Conservation (phyloP, 2,113 vertebrate species). For the Macrotis lagotis region DNA sequence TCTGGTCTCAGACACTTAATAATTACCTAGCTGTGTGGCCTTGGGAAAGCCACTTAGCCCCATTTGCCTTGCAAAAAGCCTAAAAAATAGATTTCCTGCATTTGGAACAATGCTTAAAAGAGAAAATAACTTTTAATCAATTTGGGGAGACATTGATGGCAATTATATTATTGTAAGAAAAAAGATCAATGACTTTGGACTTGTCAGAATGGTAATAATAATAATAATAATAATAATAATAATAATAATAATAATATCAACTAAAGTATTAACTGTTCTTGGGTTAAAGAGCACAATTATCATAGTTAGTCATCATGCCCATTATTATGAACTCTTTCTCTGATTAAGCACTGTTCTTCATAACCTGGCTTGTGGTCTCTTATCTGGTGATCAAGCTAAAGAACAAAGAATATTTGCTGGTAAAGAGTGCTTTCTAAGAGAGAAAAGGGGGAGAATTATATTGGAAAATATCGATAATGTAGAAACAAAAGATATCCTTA, state of each 20-base stretch:
- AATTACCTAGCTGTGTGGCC: too few relatives aligned
- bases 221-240: neutral
- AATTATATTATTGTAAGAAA: too few relatives aligned
- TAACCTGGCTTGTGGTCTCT: constrained; percentile 6
- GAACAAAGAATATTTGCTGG: neutral
- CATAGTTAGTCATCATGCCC: constrained; percentile 7
- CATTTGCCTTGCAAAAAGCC: too few relatives aligned
- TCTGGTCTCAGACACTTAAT: too few relatives aligned
- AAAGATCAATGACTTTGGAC: too few relatives aligned
- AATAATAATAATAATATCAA: neutral
- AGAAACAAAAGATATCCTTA: neutral
- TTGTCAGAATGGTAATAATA: constrained; percentile 4
- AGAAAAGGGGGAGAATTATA: neutral
- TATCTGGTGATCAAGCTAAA: neutral
- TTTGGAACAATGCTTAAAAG: neutral
- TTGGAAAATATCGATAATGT: neutral
- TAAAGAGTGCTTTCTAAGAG: neutral
- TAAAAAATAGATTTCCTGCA: neutral
- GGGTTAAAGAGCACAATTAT: neutral
- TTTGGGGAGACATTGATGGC: neutral
- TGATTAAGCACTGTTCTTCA: neutral
- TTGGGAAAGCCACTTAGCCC: too few relatives aligned
- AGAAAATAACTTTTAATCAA: neutral
- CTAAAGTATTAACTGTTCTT: neutral
- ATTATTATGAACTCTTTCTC: neutral